These are phyloP conservation scores for Eupelmus urozonus DNA, from an alignment of 2,888 invertebrate genomes.

Conservation along the genomic window DNA sequence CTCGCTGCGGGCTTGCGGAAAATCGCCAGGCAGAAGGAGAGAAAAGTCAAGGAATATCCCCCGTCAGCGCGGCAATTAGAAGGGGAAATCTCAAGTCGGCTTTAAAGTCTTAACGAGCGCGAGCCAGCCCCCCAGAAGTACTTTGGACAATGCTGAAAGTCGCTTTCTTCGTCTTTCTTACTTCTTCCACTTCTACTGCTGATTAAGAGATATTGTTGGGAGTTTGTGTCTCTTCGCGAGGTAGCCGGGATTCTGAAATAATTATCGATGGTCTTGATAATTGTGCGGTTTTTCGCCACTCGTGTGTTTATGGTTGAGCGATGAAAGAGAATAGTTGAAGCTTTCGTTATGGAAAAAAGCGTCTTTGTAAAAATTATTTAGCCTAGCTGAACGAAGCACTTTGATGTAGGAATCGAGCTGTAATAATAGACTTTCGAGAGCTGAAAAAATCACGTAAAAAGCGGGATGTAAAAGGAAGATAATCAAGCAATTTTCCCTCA, in stretches of 20 bases:
- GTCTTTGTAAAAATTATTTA: not conserved
- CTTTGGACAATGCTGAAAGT: constrained; percentile 15
- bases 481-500: not conserved
- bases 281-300: too few relatives aligned
- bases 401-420: too few relatives aligned
- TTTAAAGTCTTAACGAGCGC: constrained; percentile 27
- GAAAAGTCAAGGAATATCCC: constrained; percentile 22
- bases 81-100: constrained; percentile 32
- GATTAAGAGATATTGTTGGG: constrained; percentile 22
- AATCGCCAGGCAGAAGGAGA: constrained; percentile 8
- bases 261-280: too few relatives aligned
- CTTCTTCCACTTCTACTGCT: not conserved
- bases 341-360: not conserved
- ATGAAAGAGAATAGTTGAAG: too few relatives aligned
- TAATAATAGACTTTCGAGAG: not conserved
- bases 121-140: not conserved
- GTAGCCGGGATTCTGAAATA: too few relatives aligned
- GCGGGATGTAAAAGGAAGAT: not conserved
- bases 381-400: too few relatives aligned
- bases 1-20: too few relatives aligned
- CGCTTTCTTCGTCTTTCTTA: not conserved
- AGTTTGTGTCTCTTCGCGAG: too few relatives aligned
- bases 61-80: constrained; percentile 9
- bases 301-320: too few relatives aligned
- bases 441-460: not conserved